A percentile compares a stretch with the other conserved stretches of the same genome.
Conservation (phyloP, 2,113 vertebrate species). For the Chaetodon auriga region DNA sequence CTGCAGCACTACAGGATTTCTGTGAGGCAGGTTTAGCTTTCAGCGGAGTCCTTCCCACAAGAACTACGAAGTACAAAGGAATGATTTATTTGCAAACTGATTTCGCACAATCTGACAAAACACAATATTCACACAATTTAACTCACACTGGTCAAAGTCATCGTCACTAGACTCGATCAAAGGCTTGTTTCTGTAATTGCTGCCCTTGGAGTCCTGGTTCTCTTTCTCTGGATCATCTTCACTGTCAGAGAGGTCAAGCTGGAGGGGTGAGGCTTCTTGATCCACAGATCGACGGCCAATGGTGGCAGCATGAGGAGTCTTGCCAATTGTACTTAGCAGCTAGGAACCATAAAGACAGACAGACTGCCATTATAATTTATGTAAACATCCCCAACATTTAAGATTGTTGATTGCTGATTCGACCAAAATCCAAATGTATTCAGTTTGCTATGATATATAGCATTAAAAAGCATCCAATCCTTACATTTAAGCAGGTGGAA, state of each 20-base stretch:
- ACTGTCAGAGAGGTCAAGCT: constrained; percentile 40
- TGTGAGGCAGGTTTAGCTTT: constrained; percentile 63
- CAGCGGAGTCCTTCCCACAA: constrained; percentile 72
- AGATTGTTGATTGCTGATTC: background rate
- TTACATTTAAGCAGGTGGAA: background rate
- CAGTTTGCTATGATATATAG: background rate
- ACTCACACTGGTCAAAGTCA: constrained; percentile 87
- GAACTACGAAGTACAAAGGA: constrained; percentile 62
- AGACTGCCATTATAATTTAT: background rate
- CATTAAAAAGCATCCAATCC: background rate
- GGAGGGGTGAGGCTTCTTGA: background rate
- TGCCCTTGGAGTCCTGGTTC: constrained; percentile 47
- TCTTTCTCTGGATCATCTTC: constrained; percentile 74
- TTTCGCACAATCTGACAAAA: background rate
- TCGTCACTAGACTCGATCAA: constrained; percentile 81
- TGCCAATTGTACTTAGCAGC: constrained; percentile 68
- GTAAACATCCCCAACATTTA: background rate
- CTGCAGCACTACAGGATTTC: constrained; percentile 50
- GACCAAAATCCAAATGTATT: background rate
- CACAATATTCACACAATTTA: background rate
- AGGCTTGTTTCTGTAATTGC: background rate
- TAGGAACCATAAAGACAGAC: constrained; percentile 21
- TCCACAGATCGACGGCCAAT: background rate
- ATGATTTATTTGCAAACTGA: background rate
- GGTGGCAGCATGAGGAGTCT: constrained; percentile 61